Evolutionary conservation across 2,888 invertebrate genomes (phyloP), one percentile per base, ranked within the genome.

Genomic region (Drosophila mimetica): DNA sequence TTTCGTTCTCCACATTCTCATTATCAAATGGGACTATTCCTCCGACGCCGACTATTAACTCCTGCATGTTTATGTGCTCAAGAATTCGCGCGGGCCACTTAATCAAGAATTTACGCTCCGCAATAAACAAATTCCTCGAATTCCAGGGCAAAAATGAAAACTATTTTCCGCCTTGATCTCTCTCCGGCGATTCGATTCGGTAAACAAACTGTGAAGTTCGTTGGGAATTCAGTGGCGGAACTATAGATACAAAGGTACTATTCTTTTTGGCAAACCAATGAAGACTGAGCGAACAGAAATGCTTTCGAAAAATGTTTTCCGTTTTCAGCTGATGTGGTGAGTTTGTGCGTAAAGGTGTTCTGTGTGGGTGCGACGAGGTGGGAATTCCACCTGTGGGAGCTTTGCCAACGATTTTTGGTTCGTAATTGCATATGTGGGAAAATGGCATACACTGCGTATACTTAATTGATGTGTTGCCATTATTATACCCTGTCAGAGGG

Each of bases 61-160:
- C 79, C 71, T 88, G 82, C 88, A 84, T 84, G 69, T 76, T 84
- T 77, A 70, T 64, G 67, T 11, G 14, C 57, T 37, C 51, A 65
- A 75, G 65, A 57, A 57, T 80, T 77, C 36, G 51, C 37, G 50
- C 37, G 50, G 66, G 59, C 53, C 74, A 72, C 59, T 58, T 44
- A 72, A 47, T 74, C 39, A 46, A 42, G 50, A 71, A 71, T 61
- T 47, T 55, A 61, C 71, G 63, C 71, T 44, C 32, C 22, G 57
- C 54, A 65, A 71, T 80, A 77, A 86, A 76, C 66, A 77, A 88
- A 84, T 84, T 84, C 88, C 78, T 70, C 74, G 74, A 73, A 84
- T 84, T 86, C 88, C 88, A 86, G 85, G 69, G 81, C 78, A 72
- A 70, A 71, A 55, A 65, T 52, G 55, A 66, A 77, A 69, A 76